These are phyloP conservation scores for Ditylenchus weischeri DNA, from an alignment of 2,888 invertebrate genomes.

Conservation along the genomic window DNA sequence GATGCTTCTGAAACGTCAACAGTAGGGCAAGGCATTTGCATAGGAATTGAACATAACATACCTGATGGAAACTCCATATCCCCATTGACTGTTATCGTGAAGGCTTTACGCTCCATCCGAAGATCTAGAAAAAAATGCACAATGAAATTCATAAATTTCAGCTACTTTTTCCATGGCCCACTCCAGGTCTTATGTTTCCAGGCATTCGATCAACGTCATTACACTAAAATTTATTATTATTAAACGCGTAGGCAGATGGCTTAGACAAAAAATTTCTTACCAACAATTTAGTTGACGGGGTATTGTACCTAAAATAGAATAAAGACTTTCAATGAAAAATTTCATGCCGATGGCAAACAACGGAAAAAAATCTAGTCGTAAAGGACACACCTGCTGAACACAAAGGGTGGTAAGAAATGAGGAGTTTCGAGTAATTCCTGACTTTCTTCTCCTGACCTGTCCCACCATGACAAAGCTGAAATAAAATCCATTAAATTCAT, in stretches of 20 bases:
- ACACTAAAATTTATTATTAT: constrained; percentile 7
- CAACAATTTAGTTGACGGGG: constrained; percentile 46
- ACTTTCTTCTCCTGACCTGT: constrained; percentile 32
- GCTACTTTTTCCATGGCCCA: constrained; percentile 52
- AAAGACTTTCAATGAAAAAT: not conserved
- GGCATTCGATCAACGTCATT: constrained; percentile 30
- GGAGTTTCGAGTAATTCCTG: constrained; percentile 29
- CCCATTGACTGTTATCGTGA: constrained; percentile 48
- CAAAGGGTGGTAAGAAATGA: constrained; percentile 52
- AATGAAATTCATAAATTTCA: not conserved
- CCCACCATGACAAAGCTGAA: constrained; percentile 57
- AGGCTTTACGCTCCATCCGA: constrained; percentile 50
- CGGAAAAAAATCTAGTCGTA: constrained; percentile 12
- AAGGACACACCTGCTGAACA: constrained; percentile 43
- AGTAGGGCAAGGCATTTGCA: no score
- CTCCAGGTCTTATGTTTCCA: constrained; percentile 17
- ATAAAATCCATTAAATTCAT: constrained; percentile 53
- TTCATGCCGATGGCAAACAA: not conserved
- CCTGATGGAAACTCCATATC: constrained; percentile 48
- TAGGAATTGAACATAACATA: no score
- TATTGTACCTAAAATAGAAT: constrained; percentile 37
- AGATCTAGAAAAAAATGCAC: constrained; percentile 32
- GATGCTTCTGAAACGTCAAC: constrained; percentile 23
- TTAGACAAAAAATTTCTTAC: no score
- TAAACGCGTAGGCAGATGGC: no score